These are phyloP conservation scores for Rhodeus uyekii DNA, from an alignment of 2,797 vertebrate genomes.

Conservation along the genomic window DNA sequence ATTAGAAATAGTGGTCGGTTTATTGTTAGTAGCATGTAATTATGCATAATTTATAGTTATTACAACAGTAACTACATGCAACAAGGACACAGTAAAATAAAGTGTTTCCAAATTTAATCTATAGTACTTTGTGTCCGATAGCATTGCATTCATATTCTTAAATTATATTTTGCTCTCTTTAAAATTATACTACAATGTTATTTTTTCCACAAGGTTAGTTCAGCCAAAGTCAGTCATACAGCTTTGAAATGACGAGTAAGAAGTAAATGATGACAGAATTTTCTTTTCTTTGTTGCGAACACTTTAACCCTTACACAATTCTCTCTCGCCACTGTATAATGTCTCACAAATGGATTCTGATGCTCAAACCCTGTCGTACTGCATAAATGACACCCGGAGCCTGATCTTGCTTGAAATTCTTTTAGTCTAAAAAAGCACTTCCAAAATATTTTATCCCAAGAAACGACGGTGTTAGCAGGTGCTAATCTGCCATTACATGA, in stretches of 20 bases:
- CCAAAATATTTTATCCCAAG: constrained; percentile 1
- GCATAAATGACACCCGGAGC: neutral
- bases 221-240: neutral
- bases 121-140: too few species aligned
- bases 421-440: neutral
- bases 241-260: neutral
- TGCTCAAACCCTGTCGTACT: neutral
- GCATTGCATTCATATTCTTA: too few species aligned
- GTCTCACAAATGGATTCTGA: neutral
- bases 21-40: too few species aligned
- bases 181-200: too few species aligned
- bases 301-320: neutral
- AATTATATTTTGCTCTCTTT: too few species aligned
- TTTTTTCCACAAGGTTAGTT: neutral
- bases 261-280: neutral
- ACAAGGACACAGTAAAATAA: too few species aligned
- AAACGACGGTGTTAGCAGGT: neutral
- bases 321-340: neutral
- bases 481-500: constrained; percentile 45
- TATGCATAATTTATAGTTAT: too few species aligned
- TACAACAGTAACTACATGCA: too few species aligned
- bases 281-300: neutral
- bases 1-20: too few species aligned
- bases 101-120: too few species aligned
- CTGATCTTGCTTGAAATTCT: constrained; percentile 8